These are phyloP conservation scores for Calliopum simillimum DNA, from an alignment of 2,888 invertebrate genomes.

Conservation along the genomic window DNA sequence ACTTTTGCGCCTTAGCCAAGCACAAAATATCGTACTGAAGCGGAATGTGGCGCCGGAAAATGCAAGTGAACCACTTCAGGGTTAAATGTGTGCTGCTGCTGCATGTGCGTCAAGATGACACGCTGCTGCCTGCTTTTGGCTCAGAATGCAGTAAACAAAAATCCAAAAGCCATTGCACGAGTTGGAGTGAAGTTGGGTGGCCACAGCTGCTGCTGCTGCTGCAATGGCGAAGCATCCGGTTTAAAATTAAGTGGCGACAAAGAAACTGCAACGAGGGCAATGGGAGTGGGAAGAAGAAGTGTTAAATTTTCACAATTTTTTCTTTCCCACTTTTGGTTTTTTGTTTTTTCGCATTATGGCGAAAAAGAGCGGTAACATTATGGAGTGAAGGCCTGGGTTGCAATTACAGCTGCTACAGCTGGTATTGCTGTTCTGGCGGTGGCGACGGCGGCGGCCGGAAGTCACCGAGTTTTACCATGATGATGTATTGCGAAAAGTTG, in stretches of 20 bases:
- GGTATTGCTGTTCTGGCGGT: too few relatives aligned
- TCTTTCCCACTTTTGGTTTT: too few relatives aligned
- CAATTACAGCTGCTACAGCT: too few relatives aligned
- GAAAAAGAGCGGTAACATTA: too few relatives aligned
- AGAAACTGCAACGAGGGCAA: not conserved
- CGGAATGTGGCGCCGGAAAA: conserved; percentile 17
- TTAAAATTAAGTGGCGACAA: conserved; percentile 17
- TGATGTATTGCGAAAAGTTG: conserved; percentile 17
- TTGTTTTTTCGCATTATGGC: too few relatives aligned
- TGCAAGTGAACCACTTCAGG: conserved; percentile 25
- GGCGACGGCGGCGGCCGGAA: conserved; percentile 3
- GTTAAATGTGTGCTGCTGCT: conserved; percentile 1
- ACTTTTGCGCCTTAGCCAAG: conserved; percentile 2
- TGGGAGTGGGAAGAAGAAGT: too few relatives aligned
- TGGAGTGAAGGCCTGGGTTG: too few relatives aligned
- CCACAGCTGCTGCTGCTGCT: not conserved
- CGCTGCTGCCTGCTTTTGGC: not conserved
- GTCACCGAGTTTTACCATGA: conserved; percentile 11
- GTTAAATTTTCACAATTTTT: too few relatives aligned
- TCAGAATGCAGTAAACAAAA: not conserved
- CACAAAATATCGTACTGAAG: not conserved
- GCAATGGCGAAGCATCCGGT: conserved; percentile 29
- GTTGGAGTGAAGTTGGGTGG: not conserved
- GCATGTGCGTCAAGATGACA: conserved; percentile 14
- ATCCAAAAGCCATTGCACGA: not conserved